A percentile compares a stretch with the other conserved stretches of the same genome.
Conservation (phyloP, 2,797 vertebrate genomes). For the Peromyscus nudipes region DNA sequence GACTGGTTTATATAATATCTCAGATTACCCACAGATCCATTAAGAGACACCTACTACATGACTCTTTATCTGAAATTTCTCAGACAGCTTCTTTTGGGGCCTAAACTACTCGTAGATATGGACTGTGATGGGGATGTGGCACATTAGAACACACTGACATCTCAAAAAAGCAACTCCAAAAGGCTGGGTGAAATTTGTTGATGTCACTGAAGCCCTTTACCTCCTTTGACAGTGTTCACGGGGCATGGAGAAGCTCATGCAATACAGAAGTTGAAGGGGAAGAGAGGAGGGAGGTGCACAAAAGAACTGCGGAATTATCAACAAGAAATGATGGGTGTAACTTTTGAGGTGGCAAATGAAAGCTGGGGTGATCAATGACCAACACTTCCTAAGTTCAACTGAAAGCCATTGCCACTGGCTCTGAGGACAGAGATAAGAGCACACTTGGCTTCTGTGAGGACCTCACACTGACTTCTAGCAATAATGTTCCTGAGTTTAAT, state of each 20-base stretch:
- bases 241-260: not conserved
- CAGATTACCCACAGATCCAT: not conserved
- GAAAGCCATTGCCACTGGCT: not conserved
- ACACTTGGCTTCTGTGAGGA: not conserved
- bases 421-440: conserved; percentile 8
- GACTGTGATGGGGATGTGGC: not conserved
- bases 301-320: not conserved
- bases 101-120: not conserved
- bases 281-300: not conserved
- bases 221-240: not conserved
- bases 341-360: not conserved
- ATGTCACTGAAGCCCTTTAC: not conserved
- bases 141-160: not conserved
- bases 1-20: not conserved
- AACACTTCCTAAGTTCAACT: not conserved
- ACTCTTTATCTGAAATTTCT: not conserved
- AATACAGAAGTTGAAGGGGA: not conserved
- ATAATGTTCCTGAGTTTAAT: not conserved
- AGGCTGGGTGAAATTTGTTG: not conserved
- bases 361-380: not conserved
- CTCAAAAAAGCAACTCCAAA: not conserved
- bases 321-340: not conserved
- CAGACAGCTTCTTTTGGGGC: not conserved
- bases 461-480: not conserved
- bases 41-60: not conserved